These are phyloP conservation scores for Poeciliopsis prolifica DNA, from an alignment of 2,113 vertebrate genomes.

Conservation along the genomic window DNA sequence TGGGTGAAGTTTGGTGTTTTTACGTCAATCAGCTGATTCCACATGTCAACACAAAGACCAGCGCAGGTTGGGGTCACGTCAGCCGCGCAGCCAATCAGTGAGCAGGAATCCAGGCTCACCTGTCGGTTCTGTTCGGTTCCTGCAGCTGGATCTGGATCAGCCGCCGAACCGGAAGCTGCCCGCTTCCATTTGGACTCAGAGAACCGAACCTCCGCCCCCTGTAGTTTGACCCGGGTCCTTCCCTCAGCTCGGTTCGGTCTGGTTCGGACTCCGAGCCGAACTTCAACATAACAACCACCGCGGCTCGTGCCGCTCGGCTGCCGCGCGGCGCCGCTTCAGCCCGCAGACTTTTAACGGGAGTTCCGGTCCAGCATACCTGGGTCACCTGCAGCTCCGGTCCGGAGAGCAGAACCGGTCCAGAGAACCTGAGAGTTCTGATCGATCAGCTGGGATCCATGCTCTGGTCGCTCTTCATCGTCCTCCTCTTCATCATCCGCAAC, in stretches of 20 bases:
- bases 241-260: not conserved
- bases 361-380: slow-evolving; percentile 5
- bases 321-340: not conserved
- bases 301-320: not conserved
- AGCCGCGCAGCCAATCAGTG: not conserved
- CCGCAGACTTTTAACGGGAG: too few relatives aligned
- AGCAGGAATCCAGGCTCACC: not conserved
- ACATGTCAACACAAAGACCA: not conserved
- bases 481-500: slow-evolving; percentile 16
- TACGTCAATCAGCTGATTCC: not conserved
- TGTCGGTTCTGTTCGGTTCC: not conserved
- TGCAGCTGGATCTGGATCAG: not conserved
- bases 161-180: not conserved
- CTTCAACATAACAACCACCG: too few relatives aligned
- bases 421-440: slow-evolving; percentile 15
- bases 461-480: slow-evolving; percentile 32
- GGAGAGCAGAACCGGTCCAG: not conserved
- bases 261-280: not conserved
- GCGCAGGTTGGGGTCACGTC: not conserved
- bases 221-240: too few relatives aligned
- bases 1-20: not conserved
- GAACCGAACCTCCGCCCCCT: too few relatives aligned
- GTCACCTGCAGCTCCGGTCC: slow-evolving; percentile 1
- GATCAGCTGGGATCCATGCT: slow-evolving; percentile 38
- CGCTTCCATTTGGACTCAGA: not conserved